These are phyloP conservation scores for Fulica atra DNA, from an alignment of 2,113 vertebrate genomes.

Conservation along the genomic window DNA sequence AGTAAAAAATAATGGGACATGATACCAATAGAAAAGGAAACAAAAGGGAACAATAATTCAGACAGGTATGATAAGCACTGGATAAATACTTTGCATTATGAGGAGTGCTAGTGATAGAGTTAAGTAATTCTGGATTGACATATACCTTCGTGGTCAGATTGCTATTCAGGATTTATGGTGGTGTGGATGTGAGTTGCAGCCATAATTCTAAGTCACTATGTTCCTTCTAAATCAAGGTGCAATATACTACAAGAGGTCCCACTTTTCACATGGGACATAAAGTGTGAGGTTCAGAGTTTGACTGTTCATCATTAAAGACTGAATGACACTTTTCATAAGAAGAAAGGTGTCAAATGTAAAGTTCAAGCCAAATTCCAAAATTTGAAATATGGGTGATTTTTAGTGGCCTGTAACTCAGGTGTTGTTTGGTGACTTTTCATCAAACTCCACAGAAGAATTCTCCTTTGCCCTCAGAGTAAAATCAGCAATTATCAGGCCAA, in stretches of 20 bases:
- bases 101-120: not conserved
- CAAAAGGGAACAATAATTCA: not conserved
- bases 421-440: constrained; percentile 16
- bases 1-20: constrained; percentile 1
- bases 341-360: not conserved
- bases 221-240: not conserved
- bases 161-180: not conserved
- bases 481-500: not conserved
- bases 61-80: not conserved
- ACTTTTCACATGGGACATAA: not conserved
- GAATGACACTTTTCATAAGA: constrained; percentile 41
- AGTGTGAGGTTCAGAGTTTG: not conserved
- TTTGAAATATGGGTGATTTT: constrained; percentile 21
- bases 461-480: not conserved
- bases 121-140: not conserved
- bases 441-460: constrained; percentile 5
- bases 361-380: constrained; percentile 36
- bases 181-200: not conserved
- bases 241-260: not conserved
- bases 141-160: not conserved
- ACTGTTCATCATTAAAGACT: not conserved
- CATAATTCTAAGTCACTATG: not conserved
- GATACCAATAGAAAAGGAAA: not conserved
- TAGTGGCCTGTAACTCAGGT: constrained; percentile 33
- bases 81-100: not conserved